Conservation (phyloP, 2,888 invertebrate species). For the Drosophila subsilvestris region DNA sequence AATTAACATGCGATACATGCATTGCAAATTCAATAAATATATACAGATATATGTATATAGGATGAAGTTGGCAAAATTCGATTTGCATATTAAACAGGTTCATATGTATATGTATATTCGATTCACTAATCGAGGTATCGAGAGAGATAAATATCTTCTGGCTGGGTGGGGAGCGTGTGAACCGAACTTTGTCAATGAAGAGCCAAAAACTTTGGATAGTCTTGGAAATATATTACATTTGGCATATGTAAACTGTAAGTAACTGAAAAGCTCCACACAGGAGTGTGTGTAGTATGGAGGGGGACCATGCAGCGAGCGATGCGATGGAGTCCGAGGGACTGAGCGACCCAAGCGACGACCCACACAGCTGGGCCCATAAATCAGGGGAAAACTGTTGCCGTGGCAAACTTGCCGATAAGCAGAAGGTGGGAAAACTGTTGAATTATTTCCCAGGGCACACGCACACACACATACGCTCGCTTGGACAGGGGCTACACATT, state of each 20-base stretch:
- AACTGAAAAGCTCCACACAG: conserved; percentile 31
- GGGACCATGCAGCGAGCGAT: neutral
- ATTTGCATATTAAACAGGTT: conserved; percentile 41
- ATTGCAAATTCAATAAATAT: conserved; percentile 26
- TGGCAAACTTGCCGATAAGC: conserved; percentile 39
- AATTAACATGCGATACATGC: conserved; percentile 25
- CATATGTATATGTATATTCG: neutral
- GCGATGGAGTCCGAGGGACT: neutral
- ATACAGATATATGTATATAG: conserved; percentile 3
- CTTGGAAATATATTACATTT: conserved; percentile 38
- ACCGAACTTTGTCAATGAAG: conserved; percentile 40
- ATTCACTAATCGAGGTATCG: conserved; percentile 39
- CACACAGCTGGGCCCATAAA: conserved; percentile 41
- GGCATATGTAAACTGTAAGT: conserved; percentile 32
- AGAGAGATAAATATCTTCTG: conserved; percentile 23
- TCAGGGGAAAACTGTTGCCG: conserved; percentile 44
- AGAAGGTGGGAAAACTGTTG: conserved; percentile 60
- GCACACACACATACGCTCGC: conserved; percentile 3
- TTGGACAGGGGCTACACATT: conserved; percentile 11
- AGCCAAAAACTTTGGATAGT: conserved; percentile 27
- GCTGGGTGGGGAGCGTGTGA: conserved; percentile 26
- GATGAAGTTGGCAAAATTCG: conserved; percentile 39
- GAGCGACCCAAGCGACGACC: neutral
- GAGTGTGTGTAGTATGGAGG: too few relatives aligned
- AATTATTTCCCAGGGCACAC: conserved; percentile 62